Conservation (phyloP, 1,140 invertebrate species). For the Marisa cornuarietis region DNA sequence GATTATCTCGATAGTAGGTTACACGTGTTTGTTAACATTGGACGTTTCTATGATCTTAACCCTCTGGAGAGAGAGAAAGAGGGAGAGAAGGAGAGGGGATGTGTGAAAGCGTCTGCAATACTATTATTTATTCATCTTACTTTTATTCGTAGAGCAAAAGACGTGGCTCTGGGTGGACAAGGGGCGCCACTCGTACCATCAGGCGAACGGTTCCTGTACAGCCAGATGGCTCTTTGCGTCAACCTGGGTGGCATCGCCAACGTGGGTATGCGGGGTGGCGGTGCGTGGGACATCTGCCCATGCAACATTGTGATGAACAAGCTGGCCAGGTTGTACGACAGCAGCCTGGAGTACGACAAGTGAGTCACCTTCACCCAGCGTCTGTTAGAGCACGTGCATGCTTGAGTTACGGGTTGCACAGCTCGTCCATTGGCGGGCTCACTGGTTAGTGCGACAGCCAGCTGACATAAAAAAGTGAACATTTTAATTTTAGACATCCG, state of each 20-base stretch:
- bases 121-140: neutral
- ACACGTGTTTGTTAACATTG: no score
- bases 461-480: no score
- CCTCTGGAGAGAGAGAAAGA: no score
- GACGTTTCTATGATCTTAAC: no score
- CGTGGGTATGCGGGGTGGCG: slow-evolving; percentile 39
- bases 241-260: slow-evolving; percentile 64
- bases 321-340: slow-evolving; percentile 43
- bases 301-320: slow-evolving; percentile 58
- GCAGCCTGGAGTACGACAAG: slow-evolving; percentile 40
- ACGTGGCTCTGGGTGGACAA: slow-evolving; percentile 60
- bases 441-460: no score
- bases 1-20: no score
- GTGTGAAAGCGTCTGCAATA: no score
- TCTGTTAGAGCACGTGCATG: no score
- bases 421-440: no score
- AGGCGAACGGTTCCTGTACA: slow-evolving; percentile 56
- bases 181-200: slow-evolving; percentile 59
- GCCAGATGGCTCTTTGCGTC: slow-evolving; percentile 50
- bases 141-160: slow-evolving; percentile 39
- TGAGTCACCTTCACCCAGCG: neutral
- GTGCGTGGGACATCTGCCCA: slow-evolving; percentile 53
- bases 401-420: no score
- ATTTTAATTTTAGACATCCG: no score
- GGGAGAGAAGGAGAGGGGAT: no score